These are phyloP conservation scores for Camelus bactrianus DNA, from an alignment of 2,113 vertebrate species.

Conservation along the genomic window DNA sequence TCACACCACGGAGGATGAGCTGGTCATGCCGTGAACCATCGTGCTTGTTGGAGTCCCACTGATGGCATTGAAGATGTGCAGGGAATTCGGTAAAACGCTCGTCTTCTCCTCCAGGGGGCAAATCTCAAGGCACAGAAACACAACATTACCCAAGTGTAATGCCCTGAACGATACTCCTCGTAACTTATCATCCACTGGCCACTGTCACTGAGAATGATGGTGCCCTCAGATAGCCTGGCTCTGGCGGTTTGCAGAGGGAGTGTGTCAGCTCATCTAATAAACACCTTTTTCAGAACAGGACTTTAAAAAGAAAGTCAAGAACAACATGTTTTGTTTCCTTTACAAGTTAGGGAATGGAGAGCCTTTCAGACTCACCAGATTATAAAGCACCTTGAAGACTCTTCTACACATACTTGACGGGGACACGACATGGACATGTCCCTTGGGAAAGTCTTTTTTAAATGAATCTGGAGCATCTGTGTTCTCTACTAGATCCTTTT, in stretches of 20 bases:
- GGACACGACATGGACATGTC: background rate
- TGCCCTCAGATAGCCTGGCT: background rate
- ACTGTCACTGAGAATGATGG: background rate
- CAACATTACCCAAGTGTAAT: background rate
- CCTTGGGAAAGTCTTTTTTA: background rate
- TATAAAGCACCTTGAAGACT: background rate
- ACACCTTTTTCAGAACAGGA: background rate
- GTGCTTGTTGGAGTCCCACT: slow-evolving; percentile 97
- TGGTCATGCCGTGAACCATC: slow-evolving; percentile 96
- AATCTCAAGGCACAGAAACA: slow-evolving; percentile 90
- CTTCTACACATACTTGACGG: background rate
- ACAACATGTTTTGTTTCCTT: background rate
- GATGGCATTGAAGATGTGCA: slow-evolving; percentile 99
- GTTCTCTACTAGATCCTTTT: slow-evolving; percentile 25
- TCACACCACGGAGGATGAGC: slow-evolving; percentile 97
- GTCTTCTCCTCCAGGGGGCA: slow-evolving; percentile 95
- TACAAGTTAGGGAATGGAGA: background rate
- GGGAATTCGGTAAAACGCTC: slow-evolving; percentile 93
- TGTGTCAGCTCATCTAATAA: background rate
- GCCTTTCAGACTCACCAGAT: background rate
- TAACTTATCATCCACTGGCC: accelerated
- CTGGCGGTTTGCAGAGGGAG: background rate
- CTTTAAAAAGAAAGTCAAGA: background rate
- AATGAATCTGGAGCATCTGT: background rate
- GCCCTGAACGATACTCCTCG: background rate